Conservation (phyloP, 2,797 vertebrate genomes). For the Pseudocheirus occidentalis region DNA sequence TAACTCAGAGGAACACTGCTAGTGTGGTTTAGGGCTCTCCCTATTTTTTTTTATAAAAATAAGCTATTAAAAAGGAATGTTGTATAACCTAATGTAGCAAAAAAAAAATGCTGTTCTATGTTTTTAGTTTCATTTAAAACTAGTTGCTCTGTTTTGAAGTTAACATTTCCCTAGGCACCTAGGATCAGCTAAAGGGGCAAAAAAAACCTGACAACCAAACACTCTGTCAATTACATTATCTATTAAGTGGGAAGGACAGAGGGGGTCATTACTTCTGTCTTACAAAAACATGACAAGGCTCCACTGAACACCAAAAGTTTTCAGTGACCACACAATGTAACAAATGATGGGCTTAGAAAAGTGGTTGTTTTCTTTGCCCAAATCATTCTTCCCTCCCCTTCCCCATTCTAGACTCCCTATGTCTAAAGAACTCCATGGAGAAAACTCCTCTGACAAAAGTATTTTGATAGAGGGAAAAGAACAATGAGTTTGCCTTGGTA, state of each 20-base stretch:
- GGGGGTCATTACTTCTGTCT: background rate
- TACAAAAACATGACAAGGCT: conserved; percentile 18
- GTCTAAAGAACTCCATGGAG: background rate
- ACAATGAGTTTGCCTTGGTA: background rate
- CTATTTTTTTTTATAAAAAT: background rate
- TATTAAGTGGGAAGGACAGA: background rate
- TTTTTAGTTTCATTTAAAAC: conserved; percentile 25
- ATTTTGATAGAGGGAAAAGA: background rate
- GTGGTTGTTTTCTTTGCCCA: background rate
- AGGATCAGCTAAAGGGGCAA: background rate
- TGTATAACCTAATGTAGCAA: background rate
- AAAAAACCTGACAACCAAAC: conserved; percentile 18
- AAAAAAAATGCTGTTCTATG: background rate
- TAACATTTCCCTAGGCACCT: conserved; percentile 21
- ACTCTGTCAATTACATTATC: conserved; percentile 19
- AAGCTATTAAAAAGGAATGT: conserved; percentile 15
- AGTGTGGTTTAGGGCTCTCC: conserved; percentile 33
- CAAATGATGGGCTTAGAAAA: conserved; percentile 23
- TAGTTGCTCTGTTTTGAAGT: conserved; percentile 41
- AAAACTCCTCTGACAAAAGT: background rate
- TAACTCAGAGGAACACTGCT: conserved; percentile 26
- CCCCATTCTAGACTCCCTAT: background rate
- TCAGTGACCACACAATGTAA: conserved; percentile 32
- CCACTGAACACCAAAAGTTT: conserved; percentile 29
- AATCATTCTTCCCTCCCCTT: background rate